Conservation (phyloP, 2,888 invertebrate species). For the Drosophila nr. fundita region DNA sequence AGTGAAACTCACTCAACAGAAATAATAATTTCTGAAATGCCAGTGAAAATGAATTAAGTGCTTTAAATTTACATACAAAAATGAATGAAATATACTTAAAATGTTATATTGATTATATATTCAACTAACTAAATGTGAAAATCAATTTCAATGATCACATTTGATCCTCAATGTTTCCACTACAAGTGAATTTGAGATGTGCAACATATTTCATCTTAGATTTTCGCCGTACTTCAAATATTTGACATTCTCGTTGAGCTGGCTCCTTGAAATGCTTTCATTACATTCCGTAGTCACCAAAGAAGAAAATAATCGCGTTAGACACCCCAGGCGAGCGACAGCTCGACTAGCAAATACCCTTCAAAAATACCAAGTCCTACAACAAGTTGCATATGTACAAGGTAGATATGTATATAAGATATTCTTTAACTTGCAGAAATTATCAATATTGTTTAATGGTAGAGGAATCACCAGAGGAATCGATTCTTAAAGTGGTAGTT, state of each 20-base stretch:
- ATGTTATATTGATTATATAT: not conserved
- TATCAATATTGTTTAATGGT: not conserved
- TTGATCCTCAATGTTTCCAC: not conserved
- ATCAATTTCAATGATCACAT: not conserved
- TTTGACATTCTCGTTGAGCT: slow-evolving; percentile 31
- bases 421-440: not conserved
- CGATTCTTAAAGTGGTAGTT: not conserved
- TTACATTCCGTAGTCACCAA: slow-evolving; percentile 30
- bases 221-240: slow-evolving; percentile 29
- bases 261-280: slow-evolving; percentile 56
- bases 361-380: not conserved
- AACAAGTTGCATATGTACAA: not conserved
- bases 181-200: not conserved
- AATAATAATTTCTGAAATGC: not conserved
- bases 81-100: not conserved
- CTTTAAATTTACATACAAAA: not conserved
- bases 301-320: not conserved
- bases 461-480: not conserved
- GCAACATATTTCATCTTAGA: not conserved
- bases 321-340: not conserved
- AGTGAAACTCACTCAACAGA: not conserved
- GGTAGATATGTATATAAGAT: not conserved
- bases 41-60: not conserved
- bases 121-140: not conserved
- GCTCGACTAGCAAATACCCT: not conserved